Conservation (phyloP, 2,888 invertebrate species). For the Elaeidobius kamerunicus region DNA sequence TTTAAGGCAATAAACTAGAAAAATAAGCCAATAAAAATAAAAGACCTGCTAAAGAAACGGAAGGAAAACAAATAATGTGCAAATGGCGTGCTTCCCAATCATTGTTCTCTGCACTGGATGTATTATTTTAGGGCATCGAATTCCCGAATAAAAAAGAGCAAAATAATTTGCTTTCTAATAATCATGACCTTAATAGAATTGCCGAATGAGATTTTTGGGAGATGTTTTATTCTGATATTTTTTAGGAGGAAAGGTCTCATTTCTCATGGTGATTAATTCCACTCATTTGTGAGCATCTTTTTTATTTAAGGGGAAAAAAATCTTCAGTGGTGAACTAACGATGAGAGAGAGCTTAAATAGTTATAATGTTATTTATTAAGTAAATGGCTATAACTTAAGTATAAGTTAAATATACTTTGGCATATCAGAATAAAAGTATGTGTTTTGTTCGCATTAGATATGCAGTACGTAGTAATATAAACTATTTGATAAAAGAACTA, state of each 20-base stretch:
- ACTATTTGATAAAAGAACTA: too few relatives aligned
- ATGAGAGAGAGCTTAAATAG: too few relatives aligned
- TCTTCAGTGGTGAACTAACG: too few relatives aligned
- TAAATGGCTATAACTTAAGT: too few relatives aligned
- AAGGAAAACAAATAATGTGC: conserved; percentile 22
- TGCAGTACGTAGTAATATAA: too few relatives aligned
- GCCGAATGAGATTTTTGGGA: conserved; percentile 4
- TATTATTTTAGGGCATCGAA: conserved; percentile 5
- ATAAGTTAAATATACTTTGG: too few relatives aligned
- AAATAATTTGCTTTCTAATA: conserved; percentile 9
- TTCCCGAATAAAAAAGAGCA: conserved; percentile 7
- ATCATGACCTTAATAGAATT: conserved; percentile 9
- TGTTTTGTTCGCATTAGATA: too few relatives aligned
- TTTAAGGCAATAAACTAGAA: neutral
- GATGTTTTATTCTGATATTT: conserved; percentile 1
- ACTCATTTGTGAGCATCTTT: too few relatives aligned
- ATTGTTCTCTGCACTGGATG: neutral
- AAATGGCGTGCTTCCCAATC: conserved; percentile 21
- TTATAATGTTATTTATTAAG: too few relatives aligned
- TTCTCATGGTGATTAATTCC: conserved; percentile 1
- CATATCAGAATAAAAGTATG: too few relatives aligned
- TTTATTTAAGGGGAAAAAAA: too few relatives aligned
- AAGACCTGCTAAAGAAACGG: conserved; percentile 6
- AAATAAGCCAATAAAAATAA: conserved; percentile 10
- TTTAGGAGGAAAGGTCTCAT: neutral